A percentile compares a stretch with the other conserved stretches of the same genome.
Conservation (phyloP, 1,140 invertebrate genomes). For the Diprion similis region DNA sequence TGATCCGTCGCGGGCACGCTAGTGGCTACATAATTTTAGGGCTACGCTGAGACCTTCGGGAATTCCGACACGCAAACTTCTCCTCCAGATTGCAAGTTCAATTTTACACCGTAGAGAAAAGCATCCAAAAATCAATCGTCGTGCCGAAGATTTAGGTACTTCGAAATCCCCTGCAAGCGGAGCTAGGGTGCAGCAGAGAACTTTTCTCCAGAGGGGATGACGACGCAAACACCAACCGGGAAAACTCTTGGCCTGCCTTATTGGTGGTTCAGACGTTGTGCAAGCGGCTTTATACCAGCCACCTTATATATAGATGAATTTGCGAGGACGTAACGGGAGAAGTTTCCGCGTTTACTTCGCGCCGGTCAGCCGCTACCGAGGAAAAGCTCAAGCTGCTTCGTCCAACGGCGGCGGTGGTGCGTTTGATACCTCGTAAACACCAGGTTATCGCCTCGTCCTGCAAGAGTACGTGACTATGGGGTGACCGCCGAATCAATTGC, state of each 20-base stretch:
- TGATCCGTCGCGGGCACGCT: no score
- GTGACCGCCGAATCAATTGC: constrained; percentile 3
- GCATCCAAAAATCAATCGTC: no score
- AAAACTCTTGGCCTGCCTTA: background rate
- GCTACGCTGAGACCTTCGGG: no score
- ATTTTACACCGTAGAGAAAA: no score
- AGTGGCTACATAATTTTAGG: no score
- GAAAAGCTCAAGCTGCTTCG: no score
- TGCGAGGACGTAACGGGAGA: constrained; percentile 2
- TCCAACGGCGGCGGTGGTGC: background rate
- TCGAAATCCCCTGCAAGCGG: background rate
- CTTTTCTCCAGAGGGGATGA: background rate
- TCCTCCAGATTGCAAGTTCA: no score
- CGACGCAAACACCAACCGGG: background rate
- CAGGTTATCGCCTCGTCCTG: background rate
- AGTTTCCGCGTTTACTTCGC: background rate
- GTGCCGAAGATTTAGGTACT: background rate
- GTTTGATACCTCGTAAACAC: constrained; percentile 7
- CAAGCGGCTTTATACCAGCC: no score
- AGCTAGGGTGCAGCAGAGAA: background rate
- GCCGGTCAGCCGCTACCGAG: background rate
- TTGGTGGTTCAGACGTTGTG: background rate
- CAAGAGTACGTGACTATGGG: constrained; percentile 1
- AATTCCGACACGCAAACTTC: no score
- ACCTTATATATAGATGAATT: background rate